Evolutionary conservation across 92 coral and sea anemone species (phyloP), one percentile per base, ranked within the genome.

Genomic region (Ricordea florida): DNA sequence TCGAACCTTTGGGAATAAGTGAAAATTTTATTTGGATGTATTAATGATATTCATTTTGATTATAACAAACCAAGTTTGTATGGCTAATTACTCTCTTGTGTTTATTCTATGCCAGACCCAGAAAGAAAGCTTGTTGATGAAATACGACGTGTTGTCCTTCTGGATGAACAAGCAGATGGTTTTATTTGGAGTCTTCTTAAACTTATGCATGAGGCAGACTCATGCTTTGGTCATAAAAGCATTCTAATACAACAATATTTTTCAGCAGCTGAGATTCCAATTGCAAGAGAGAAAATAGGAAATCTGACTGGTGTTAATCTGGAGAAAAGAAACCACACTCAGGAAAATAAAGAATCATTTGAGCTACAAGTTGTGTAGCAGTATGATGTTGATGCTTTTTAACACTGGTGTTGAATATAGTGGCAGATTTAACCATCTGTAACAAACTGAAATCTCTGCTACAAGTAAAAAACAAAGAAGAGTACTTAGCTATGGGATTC

Each of bases 141-240:
- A 62, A 74, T 81, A 38, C 34, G 83, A 40, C 33, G 60, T 47
- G 59, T 43, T 9, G 65, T 50, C 49, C 87, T 81, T 25, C 56
- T 21, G 0, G 57, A 59, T 20, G 63, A 74, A 11, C 79, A 23
- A 34, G 66, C 75, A 10, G 87, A 73, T 51, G 57, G 75, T 1
- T 81, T 27, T 53, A 66, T 63, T 33, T 81, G 87, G 87, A 47
- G 74, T 13, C 66, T 81, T 10, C 87, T 81, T 14, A 81, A 81
- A 20, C 83, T 81, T 10, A 23, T 81, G n/a, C 60, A 77, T 28
- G 79, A 62, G 24, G 83, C 79, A 23, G 87, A 81, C 26, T 51
- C 58, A 17, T 81, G 87, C 51, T 60, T 62, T 52, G 69, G 69
- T 7, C 67, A 78, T 35, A 81, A 75, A 61, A 33, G 66, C 6